These are phyloP conservation scores for Phaonia tiefii DNA, from an alignment of 2,888 invertebrate genomes.

Conservation along the genomic window DNA sequence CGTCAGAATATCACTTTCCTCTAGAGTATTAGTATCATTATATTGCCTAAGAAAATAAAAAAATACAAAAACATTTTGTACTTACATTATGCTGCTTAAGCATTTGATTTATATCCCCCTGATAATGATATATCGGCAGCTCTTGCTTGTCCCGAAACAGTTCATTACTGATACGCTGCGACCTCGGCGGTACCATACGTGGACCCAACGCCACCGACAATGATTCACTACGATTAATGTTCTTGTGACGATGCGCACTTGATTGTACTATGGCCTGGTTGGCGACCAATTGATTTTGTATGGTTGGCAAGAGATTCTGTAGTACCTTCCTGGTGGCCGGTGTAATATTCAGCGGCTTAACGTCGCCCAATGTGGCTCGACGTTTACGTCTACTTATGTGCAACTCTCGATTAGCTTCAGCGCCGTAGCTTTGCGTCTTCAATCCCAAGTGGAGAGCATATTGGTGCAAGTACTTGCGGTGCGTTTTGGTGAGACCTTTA, in stretches of 20 bases:
- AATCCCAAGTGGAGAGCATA: constrained; percentile 72
- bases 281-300: constrained; percentile 54
- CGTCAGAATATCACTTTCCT: too few species aligned
- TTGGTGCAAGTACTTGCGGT: constrained; percentile 74
- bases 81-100: constrained; percentile 72
- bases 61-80: too few species aligned
- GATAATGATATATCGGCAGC: constrained; percentile 73
- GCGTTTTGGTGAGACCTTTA: constrained; percentile 66
- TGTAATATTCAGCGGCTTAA: constrained; percentile 64
- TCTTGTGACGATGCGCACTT: constrained; percentile 54
- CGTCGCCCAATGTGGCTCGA: constrained; percentile 55
- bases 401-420: constrained; percentile 69
- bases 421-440: constrained; percentile 72
- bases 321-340: constrained; percentile 63
- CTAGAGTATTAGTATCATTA: too few species aligned
- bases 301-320: constrained; percentile 62
- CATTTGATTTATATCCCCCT: constrained; percentile 68
- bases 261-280: constrained; percentile 48
- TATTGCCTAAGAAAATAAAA: too few species aligned
- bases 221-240: constrained; percentile 68
- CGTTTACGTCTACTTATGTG: constrained; percentile 69
- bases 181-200: constrained; percentile 72
- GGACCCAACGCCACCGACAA: constrained; percentile 68
- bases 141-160: constrained; percentile 69
- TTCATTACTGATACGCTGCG: constrained; percentile 53